Evolutionary conservation across 1,140 invertebrate genomes (phyloP).

Genomic region (Zaprionus ghesquierei): DNA sequence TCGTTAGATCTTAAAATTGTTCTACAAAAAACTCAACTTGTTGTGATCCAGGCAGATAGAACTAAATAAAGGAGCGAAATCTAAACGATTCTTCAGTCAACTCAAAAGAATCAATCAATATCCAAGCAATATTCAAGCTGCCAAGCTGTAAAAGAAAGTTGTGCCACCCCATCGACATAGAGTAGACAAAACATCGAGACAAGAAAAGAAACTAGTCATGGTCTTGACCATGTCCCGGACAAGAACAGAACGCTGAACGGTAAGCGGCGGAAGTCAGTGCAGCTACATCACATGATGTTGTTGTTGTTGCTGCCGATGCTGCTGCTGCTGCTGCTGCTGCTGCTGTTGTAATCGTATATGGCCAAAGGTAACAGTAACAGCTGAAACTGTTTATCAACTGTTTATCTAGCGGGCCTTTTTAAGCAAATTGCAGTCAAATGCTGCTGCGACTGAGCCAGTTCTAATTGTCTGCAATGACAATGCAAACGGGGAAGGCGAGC

Average conservation of each 20-base stretch:
- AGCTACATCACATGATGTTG: slow-evolving; percentile 12
- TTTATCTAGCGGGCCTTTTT: slow-evolving; percentile 49
- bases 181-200: slow-evolving; percentile 5
- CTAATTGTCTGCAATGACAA: slow-evolving; percentile 75
- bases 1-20: no score
- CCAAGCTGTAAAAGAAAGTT: neutral
- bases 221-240: slow-evolving; percentile 44
- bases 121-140: neutral
- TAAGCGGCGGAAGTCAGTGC: slow-evolving; percentile 53
- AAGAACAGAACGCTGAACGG: slow-evolving; percentile 32
- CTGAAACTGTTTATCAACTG: slow-evolving; percentile 43
- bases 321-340: neutral
- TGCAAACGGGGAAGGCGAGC: slow-evolving; percentile 45
- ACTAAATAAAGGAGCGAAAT: no score
- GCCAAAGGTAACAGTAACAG: slow-evolving; percentile 51
- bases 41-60: no score
- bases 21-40: no score
- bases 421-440: slow-evolving; percentile 56
- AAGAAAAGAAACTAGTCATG: slow-evolving; percentile 44
- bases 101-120: no score
- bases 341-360: slow-evolving; percentile 30
- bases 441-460: slow-evolving; percentile 28
- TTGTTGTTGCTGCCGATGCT: no score
- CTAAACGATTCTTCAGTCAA: no score
- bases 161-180: neutral